Conservation (phyloP, 1,140 invertebrate genomes). For the silkworm (Bombyx mori) region DNA sequence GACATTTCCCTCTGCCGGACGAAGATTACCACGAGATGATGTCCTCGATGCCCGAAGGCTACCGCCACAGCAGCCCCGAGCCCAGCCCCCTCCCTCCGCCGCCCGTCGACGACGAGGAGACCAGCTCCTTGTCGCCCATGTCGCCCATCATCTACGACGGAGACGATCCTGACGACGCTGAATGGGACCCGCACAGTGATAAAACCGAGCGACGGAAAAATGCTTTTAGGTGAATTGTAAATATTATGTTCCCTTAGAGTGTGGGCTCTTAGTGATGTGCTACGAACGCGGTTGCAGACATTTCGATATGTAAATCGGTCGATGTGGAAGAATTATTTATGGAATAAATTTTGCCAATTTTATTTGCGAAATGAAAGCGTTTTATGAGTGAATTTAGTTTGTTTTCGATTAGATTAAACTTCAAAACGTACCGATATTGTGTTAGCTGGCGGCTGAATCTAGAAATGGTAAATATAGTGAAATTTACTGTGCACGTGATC, state of each 20-base stretch:
- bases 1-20: conserved; percentile 82
- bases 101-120: conserved; percentile 31
- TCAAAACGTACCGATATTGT: no score
- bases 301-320: no score
- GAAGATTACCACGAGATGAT: conserved; percentile 80
- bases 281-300: no score
- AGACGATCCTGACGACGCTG: conserved; percentile 86
- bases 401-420: no score
- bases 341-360: no score
- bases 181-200: conserved; percentile 74
- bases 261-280: no score
- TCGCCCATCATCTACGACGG: conserved; percentile 53
- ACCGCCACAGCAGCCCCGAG: conserved; percentile 57
- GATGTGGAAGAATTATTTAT: no score
- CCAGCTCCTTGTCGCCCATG: conserved; percentile 40
- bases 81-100: conserved; percentile 26
- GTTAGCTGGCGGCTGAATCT: no score
- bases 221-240: conserved; percentile 18
- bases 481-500: no score
- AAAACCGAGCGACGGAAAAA: conserved; percentile 36
- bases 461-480: no score
- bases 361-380: no score
- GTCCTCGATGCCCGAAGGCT: conserved; percentile 76
- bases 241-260: not conserved
- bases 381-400: no score